Base-by-base conservation (phyloP, 2,797 vertebrate genomes). In the Melanotaenia trifasciata region DNA sequence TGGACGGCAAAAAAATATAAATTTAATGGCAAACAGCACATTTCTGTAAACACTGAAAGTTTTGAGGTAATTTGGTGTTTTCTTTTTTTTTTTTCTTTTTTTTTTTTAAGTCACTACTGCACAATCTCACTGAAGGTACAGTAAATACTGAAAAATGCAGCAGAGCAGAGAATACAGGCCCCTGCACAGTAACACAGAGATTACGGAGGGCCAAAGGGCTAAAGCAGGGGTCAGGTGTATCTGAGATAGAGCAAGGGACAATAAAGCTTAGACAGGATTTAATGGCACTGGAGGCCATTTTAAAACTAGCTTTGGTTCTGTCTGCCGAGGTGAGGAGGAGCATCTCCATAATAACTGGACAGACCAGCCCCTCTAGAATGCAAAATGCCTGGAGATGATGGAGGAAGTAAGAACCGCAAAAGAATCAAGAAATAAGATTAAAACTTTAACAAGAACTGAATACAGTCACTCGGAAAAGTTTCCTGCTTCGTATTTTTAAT, bases 231-330 rank as follows among this genome's bases (percentile, higher is more conserved):
- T 84, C 67, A 62, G 80, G 67, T 79, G 78, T 79, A 74, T 76
- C 26, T 13, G 66, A 81, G 67, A 87, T 90, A 87, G 87, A 87
- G 86, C 78, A 65, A 77, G 78, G 83, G 81, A 80, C 79, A 81
- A 74, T 92, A 92, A 92, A 92, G 92, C 91, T 92, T 84, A 72
- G 68, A 84, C 74, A 58, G 62, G 78, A 77, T 87, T 88, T 64
- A 65, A 84, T 72, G 78, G 84, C 74, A 78, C 66, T 36, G 63
- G 79, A 77, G 75, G 86, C 83, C 88, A 90, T 87, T 87, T 89
- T 66, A 77, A 89, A 90, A 87, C 79, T 87, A 87, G 86, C 94
- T 94, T 95, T 95, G 94, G 94, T 95, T 93, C 81, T 83, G 89
- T 89, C 88, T 84, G 86, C 72, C 82, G 28, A 84, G 76, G 79